phyloP scores from a whole-genome alignment of 2,113 vertebrate genomes.

The Nestor notabilis region DNA sequence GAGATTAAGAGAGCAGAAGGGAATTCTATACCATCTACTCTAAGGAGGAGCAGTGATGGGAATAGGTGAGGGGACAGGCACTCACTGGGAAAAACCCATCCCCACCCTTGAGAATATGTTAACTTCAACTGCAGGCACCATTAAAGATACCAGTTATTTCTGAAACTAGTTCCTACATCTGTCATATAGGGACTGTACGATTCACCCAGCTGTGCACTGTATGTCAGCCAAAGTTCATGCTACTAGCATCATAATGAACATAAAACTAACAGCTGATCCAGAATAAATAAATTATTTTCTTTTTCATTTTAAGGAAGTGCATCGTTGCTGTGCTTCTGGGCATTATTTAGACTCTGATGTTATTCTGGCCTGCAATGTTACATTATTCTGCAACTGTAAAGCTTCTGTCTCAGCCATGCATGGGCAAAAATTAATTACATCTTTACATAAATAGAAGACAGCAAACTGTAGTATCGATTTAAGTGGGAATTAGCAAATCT shows the following conservation, averaged over 20 bases:
- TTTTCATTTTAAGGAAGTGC: not conserved
- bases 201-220: accelerated
- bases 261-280: not conserved
- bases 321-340: not conserved
- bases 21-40: not conserved
- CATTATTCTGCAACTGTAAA: not conserved
- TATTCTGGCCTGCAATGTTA: not conserved
- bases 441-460: not conserved
- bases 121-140: not conserved
- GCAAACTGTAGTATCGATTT: not conserved
- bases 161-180: not conserved
- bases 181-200: accelerated
- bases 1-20: not conserved
- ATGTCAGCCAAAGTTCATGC: not conserved
- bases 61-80: not conserved
- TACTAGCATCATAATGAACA: not conserved
- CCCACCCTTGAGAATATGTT: no score
- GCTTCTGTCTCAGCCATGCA: not conserved
- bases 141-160: not conserved
- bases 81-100: not conserved
- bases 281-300: not conserved
- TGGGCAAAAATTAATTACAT: not conserved
- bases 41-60: not conserved
- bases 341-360: not conserved
- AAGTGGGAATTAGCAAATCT: not conserved